Base-by-base conservation (phyloP, 2,888 invertebrate genomes). In the Scrobipalpa atriplicella region DNA sequence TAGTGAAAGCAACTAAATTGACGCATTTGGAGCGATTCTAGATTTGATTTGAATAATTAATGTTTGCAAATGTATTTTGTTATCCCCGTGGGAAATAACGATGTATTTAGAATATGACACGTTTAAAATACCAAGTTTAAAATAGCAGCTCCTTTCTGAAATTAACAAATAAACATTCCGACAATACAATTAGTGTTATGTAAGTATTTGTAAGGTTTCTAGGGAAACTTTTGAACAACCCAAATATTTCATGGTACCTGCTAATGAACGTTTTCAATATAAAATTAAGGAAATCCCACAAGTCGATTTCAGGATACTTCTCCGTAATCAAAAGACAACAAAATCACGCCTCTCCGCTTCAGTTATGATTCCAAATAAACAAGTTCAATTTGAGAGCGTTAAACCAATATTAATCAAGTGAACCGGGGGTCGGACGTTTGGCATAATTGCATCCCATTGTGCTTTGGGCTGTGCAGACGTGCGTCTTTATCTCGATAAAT, bases 21-120 rank as follows among this genome's bases (percentile, higher is more conserved):
- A 54, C 64, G 39, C 39, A 13, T 64, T 63, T 38, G 16, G 52
- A 47, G 36, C 63, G n/a, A 18, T 63, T 54, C 54, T 38, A 39
- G 38, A 64, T 64, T 64, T 51, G 18, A 64, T 64, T 54, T 39
- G 64, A 64, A 64, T 64, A 64, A 64, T 64, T 64, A 64, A 64
- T 54, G 54, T 36, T 29, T 58, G 38, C 16, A 47, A 63, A 47
- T 63, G 51, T 38, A 61, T 61, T 64, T 64, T 39, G 38, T 6
- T 58, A 58, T 16, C 36, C 38, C 51, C 51, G 51, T 61, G 36
- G 52, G 51, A 61, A 38, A 38, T 56, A 65, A 63, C 67, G 68
- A n/a, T n/a, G 58, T 58, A 10, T 58, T 36, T 38, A 56, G 54
- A 56, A 56, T 13, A 56, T 58, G 29, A 56, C 36, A 58, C 36